phyloP scores from a whole-genome alignment of 2,113 vertebrate species.

The Anoplopoma fimbria region DNA sequence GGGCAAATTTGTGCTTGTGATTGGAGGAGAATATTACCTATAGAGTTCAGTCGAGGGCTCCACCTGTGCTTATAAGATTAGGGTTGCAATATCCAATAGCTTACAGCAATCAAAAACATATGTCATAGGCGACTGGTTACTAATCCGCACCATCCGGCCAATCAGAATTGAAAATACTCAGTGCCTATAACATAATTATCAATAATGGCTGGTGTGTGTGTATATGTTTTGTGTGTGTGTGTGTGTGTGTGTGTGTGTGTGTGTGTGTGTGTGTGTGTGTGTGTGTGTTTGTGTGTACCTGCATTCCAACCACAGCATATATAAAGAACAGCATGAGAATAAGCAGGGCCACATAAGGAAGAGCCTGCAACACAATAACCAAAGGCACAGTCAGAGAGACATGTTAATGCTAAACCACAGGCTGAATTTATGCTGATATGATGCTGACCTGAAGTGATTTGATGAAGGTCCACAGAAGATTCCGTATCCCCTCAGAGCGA shows the following conservation, averaged over 20 bases:
- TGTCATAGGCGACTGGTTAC: neutral
- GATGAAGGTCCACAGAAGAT: constrained; percentile 96
- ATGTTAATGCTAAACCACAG: neutral
- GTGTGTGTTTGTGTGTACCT: constrained; percentile 79
- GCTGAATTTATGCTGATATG: neutral
- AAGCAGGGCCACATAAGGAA: constrained; percentile 93
- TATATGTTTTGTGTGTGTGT: neutral
- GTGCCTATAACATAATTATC: neutral
- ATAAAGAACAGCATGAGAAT: constrained; percentile 98
- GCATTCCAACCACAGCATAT: constrained; percentile 96
- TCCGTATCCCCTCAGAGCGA: constrained; percentile 92
- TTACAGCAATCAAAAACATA: neutral
- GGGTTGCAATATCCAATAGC: too few species aligned
- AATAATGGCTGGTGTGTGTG: neutral
- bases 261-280: neutral
- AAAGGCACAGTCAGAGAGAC: neutral
- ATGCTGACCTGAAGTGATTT: constrained; percentile 91
- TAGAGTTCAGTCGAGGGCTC: too few species aligned
- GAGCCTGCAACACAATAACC: constrained; percentile 81
- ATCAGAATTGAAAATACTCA: neutral
- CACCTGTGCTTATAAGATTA: too few species aligned
- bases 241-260: neutral
- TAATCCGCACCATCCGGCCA: neutral
- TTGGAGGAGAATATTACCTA: too few species aligned
- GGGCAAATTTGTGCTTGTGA: too few species aligned